Evolutionary conservation across 2,888 invertebrate genomes (phyloP).

Genomic region (Coronaproctus castanopsis): DNA sequence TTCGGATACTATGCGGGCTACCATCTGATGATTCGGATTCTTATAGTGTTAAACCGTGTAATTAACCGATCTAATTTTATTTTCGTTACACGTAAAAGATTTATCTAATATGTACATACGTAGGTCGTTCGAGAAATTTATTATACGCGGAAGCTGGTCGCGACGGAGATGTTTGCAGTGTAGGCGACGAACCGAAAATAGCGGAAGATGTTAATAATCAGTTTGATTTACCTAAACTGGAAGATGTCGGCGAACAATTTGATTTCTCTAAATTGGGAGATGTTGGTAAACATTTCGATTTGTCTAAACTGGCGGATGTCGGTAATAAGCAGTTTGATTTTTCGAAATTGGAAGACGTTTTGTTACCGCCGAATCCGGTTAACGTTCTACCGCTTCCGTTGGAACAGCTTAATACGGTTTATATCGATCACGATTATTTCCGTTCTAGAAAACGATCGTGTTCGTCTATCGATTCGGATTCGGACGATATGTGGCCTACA

Average conservation of each 20-base stretch:
- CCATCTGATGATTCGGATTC: no score
- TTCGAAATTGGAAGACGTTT: not conserved
- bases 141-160: slow-evolving; percentile 9
- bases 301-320: no score
- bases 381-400: no score
- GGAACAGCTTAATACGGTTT: not conserved
- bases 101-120: not conserved
- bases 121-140: slow-evolving; percentile 13
- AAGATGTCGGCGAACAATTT: slow-evolving; percentile 18
- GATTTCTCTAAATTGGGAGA: slow-evolving; percentile 17
- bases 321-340: no score
- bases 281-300: no score
- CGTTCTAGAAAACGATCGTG: slow-evolving; percentile 5
- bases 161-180: not conserved
- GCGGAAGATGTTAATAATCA: slow-evolving; percentile 12
- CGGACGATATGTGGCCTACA: not conserved
- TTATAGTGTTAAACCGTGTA: no score
- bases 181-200: slow-evolving; percentile 10
- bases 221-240: slow-evolving; percentile 14
- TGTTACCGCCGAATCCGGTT: not conserved
- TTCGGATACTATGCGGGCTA: no score
- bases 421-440: slow-evolving; percentile 9
- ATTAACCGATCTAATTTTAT: no score
- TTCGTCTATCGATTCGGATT: not conserved
- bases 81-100: no score